phyloP scores from a whole-genome alignment of 2,113 vertebrate species.

The Bambusicola thoracicus region DNA sequence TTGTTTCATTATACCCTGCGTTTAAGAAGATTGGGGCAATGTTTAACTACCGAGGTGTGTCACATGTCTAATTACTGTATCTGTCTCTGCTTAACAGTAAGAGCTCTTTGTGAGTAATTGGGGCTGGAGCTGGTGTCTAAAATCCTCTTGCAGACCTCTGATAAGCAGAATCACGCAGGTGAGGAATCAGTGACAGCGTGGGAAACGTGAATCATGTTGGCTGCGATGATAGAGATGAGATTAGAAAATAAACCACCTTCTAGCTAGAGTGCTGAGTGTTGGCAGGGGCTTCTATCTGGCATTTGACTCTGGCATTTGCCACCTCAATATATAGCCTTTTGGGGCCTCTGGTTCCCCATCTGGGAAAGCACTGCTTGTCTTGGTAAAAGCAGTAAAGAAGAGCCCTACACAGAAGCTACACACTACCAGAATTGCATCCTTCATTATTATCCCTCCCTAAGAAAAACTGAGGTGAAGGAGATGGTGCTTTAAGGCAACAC shows the following conservation, averaged over 20 bases:
- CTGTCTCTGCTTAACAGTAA: background rate
- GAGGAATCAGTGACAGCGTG: slow-evolving; percentile 45
- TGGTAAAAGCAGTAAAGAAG: background rate
- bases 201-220: slow-evolving; percentile 59
- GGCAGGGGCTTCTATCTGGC: background rate
- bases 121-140: slow-evolving; percentile 21
- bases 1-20: background rate
- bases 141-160: slow-evolving; percentile 35
- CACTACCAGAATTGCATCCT: background rate
- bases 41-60: slow-evolving; percentile 12
- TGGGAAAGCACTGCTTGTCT: background rate
- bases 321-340: background rate
- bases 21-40: background rate
- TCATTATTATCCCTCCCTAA: background rate
- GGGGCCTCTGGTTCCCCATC: background rate
- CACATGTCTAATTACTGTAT: background rate
- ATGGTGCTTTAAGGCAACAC: background rate
- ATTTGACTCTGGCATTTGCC: background rate
- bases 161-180: slow-evolving; percentile 6
- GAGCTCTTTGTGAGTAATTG: slow-evolving; percentile 32
- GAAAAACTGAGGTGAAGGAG: background rate
- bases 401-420: background rate
- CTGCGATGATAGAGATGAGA: background rate
- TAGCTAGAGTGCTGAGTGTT: background rate
- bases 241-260: background rate